Evolutionary conservation across 2,113 vertebrate genomes (phyloP), one percentile per base, ranked within the genome.

Genomic region (Ammodramus savannarum): DNA sequence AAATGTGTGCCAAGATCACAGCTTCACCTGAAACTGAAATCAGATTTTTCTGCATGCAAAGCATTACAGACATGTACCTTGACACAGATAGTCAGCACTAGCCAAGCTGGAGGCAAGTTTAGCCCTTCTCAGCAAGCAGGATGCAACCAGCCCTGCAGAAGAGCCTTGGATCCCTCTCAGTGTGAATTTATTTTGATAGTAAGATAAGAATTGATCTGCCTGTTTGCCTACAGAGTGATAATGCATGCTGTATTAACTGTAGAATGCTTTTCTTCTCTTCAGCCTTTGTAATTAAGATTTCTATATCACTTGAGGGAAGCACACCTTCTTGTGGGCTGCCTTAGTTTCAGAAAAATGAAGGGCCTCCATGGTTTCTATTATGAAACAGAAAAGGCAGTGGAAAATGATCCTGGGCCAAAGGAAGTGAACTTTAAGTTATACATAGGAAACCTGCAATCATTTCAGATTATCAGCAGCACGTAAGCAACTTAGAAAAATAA

Each of bases 401-500:
- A 89, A 93, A 95, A 79, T 15, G 2, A 82, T 79, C 34, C 41
- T 41, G 0, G 3, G 66, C 29, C 39, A 44, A 83, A 94, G 57
- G 57, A 88, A 74, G 29, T 4, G 19, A 48, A 59, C 11, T 72
- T 86, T 14, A 86, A 59, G 12, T 85, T 68, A 76, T 55, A 79
- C 61, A 81, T 8, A 49, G 44, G 52, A 92, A 95, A 78, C 66
- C 32, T 19, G 5, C 39, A 87, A 82, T 72, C 58, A 92, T 69
- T 89, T 85, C 46, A 62, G 73, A 66, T 57, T 95, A 91, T 81
- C 52, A 73, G 49, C 58, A 92, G 36, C 0, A 0, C 69, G 58
- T 82, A 84, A 81, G 48, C 43, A 90, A 88, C 44, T 81, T 36
- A n/a, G 27, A 58, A 77, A 84, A 93, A 81, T 69, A 93, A 90